Evolutionary conservation across 2,888 invertebrate species (phyloP).

Genomic region (Uropetala carovei): DNA sequence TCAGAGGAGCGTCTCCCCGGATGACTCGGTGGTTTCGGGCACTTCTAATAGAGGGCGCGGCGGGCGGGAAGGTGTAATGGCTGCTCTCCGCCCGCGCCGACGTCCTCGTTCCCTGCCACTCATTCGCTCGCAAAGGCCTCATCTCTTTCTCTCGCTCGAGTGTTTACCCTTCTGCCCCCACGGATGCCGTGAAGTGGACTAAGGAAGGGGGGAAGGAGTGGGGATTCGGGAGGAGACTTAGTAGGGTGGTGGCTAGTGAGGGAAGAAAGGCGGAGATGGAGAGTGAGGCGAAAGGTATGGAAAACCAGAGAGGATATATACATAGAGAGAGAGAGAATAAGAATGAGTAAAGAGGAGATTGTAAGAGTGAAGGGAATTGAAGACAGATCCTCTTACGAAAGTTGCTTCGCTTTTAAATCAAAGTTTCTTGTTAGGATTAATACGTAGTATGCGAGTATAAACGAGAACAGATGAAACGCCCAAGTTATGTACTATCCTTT

Average conservation of each 20-base stretch:
- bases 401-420: too few species aligned
- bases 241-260: neutral
- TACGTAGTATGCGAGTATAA: too few species aligned
- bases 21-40: slow-evolving; percentile 1
- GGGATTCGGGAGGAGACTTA: neutral
- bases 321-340: neutral
- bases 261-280: neutral
- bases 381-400: too few species aligned
- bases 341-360: neutral
- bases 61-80: slow-evolving; percentile 4
- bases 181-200: neutral
- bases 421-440: too few species aligned
- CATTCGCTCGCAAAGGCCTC: neutral
- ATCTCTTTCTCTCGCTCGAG: neutral
- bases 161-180: neutral
- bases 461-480: too few species aligned
- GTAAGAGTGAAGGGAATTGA: too few species aligned
- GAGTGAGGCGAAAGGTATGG: neutral
- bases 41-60: neutral
- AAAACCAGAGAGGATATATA: neutral
- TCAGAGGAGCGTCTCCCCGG: neutral
- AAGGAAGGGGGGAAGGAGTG: too few species aligned
- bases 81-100: neutral
- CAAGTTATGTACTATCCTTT: too few species aligned
- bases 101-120: neutral